These are phyloP conservation scores for Drosophila nigrodunni DNA, from an alignment of 1,140 invertebrate species.

Conservation along the genomic window DNA sequence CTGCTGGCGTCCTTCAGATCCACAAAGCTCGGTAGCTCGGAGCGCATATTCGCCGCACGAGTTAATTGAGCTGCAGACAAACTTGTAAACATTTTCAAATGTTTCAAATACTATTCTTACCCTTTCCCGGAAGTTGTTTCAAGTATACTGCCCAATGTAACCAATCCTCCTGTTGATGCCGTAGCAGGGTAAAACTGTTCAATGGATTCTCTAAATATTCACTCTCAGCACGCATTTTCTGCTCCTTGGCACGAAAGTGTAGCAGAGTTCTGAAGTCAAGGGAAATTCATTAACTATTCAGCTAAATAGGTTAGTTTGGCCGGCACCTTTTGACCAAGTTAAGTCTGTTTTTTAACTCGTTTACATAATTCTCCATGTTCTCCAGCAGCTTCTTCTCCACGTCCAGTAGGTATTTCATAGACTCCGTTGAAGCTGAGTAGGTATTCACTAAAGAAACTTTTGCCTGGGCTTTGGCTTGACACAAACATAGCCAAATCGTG, in stretches of 20 bases:
- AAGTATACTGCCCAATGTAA: conserved; percentile 19
- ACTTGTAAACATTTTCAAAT: not conserved
- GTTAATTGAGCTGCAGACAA: conserved; percentile 17
- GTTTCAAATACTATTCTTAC: not conserved
- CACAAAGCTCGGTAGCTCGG: conserved; percentile 15
- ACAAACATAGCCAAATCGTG: not conserved
- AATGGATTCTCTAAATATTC: conserved; percentile 40
- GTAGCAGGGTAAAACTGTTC: conserved; percentile 41
- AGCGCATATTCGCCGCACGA: conserved; percentile 17
- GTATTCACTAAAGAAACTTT: not conserved
- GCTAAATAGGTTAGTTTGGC: too few relatives aligned
- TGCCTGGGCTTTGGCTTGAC: not conserved
- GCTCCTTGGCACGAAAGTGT: conserved; percentile 3
- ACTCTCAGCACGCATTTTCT: conserved; percentile 10
- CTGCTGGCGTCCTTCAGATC: conserved; percentile 38
- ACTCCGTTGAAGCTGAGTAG: conserved; percentile 18
- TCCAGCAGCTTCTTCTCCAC: conserved; percentile 29
- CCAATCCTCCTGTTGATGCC: conserved; percentile 32
- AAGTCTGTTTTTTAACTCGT: conserved; percentile 20
- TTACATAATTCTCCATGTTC: conserved; percentile 31
- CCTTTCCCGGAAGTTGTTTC: not conserved
- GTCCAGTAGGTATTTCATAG: conserved; percentile 13
- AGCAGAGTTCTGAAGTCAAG: conserved; percentile 12
- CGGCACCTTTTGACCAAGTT: conserved; percentile 1
- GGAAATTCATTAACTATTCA: too few relatives aligned